Evolutionary conservation across 2,888 invertebrate genomes (phyloP), one percentile per base, ranked within the genome.

Genomic region (Myopa testacea): DNA sequence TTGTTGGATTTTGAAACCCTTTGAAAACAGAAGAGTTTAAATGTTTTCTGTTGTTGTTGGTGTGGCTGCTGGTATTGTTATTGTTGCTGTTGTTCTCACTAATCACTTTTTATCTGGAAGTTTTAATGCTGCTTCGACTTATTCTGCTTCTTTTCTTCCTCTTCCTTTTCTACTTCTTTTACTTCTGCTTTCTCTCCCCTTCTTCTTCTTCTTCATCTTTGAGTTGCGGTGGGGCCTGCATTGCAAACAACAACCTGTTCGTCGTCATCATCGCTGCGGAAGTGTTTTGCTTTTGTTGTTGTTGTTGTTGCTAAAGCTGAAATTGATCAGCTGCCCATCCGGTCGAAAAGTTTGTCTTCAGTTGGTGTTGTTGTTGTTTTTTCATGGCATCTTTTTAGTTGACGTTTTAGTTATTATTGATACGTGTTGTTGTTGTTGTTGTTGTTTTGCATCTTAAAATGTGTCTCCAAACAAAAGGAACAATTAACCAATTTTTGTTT

Each of bases 251-350:
- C 26, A 77, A 77, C 72, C 67, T 77, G 77, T 65, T 65, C 26
- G 26, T 26, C 26, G 26, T 26, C 26, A 26, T 26, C 50, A 62
- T 75, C n/a, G 14, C 55, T 52, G 58, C 58, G 55, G 55, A 37
- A 58, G 68, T 58, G 58, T 71, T 60, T 50, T 67, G 40, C 52
- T 34, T 26, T 73, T 45, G 37, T 60, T 73, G 37, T 16, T 63
- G 37, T n/a, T 40, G 73, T 77, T 73, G 71, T 62, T 71, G 74
- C 50, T 62, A 67, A 37, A 26, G 45, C 62, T 63, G 58, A 67
- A 75, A 38, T 67, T 69, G 75, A 69, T 75, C 75, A 75, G 75
- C 75, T 75, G 75, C 75, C 69, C 75, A 69, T 75, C 75, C 75
- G 75, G 75, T 75, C 68, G 45, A 52, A 75, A 50, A 60, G 70